Evolutionary conservation across 2,797 vertebrate genomes (phyloP).

Genomic region (Cyprinella venusta): DNA sequence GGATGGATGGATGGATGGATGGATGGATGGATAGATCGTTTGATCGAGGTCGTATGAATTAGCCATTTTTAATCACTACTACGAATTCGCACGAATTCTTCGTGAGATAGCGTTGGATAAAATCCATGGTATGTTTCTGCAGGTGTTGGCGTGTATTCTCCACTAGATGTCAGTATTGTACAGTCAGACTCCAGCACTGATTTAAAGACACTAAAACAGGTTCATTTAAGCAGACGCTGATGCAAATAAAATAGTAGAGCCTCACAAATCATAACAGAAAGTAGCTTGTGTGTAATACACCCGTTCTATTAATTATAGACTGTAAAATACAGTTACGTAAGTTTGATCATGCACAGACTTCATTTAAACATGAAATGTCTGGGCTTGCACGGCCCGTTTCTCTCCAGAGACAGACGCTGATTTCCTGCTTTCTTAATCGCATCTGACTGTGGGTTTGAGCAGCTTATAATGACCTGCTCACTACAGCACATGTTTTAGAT

Average conservation of each 20-base stretch:
- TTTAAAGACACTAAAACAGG: background rate
- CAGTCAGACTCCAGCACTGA: background rate
- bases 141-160: background rate
- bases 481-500: slow-evolving; percentile 55
- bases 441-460: slow-evolving; percentile 52
- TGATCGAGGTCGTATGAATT: no score
- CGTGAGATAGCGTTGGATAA: no score
- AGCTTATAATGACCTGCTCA: slow-evolving; percentile 54
- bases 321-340: background rate
- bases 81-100: no score
- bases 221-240: background rate
- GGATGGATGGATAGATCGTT: no score
- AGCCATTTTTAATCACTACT: no score
- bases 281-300: background rate
- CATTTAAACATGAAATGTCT: background rate
- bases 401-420: slow-evolving; percentile 8
- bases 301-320: background rate
- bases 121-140: no score
- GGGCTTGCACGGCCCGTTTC: background rate
- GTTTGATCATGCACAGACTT: background rate
- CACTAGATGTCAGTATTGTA: slow-evolving; percentile 17
- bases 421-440: slow-evolving; percentile 57
- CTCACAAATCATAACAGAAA: background rate
- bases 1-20: no score
- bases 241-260: background rate